Conservation (phyloP, 64 coral and sea anemone genomes). For the Hydrozoanthus tunicans region DNA sequence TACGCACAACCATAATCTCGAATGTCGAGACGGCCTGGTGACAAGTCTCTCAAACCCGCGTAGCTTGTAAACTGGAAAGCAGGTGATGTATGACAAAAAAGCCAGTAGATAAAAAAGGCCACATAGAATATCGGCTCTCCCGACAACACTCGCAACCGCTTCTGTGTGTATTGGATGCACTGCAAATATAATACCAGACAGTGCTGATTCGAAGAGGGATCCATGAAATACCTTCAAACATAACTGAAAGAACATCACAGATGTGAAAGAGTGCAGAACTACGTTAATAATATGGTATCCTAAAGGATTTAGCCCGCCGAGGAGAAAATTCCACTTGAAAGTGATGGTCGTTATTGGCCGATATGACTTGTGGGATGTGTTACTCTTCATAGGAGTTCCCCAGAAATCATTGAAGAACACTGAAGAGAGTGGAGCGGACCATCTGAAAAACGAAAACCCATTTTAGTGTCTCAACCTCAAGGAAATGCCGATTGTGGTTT, state of each 20-base stretch:
- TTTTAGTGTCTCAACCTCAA: too few relatives aligned
- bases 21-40: conserved; percentile 47
- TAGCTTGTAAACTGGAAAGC: not conserved
- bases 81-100: conserved; percentile 70
- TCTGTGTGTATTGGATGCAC: conserved; percentile 87
- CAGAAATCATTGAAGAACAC: conserved; percentile 82
- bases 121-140: conserved; percentile 67
- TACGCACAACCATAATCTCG: conserved; percentile 53
- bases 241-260: conserved; percentile 58
- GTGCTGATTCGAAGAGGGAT: not conserved
- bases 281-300: conserved; percentile 77
- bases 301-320: conserved; percentile 65
- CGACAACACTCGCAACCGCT: conserved; percentile 73
- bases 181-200: conserved; percentile 68
- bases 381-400: conserved; percentile 71
- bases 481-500: too few relatives aligned
- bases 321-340: conserved; percentile 74
- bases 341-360: conserved; percentile 75
- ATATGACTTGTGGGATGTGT: conserved; percentile 79
- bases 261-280: conserved; percentile 45
- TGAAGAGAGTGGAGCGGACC: conserved; percentile 48
- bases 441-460: conserved; percentile 23
- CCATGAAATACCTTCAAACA: conserved; percentile 63
- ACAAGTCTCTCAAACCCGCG: conserved; percentile 7
- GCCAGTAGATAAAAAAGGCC: conserved; percentile 72